Conservation (phyloP, 1,140 invertebrate species). For the honey bee (Apis mellifera) region DNA sequence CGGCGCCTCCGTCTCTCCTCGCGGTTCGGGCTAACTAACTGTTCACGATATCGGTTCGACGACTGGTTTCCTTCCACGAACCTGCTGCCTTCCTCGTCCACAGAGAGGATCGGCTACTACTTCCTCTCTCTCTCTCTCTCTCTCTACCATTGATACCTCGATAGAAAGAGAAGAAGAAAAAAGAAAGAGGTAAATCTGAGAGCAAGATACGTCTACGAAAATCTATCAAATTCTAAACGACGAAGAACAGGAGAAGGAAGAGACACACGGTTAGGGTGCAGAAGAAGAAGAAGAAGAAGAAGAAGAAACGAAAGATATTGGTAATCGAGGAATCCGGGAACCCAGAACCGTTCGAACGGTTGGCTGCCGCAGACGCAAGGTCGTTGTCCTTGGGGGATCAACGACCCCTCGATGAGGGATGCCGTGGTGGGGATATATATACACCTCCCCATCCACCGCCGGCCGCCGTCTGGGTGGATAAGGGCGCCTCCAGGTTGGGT, state of each 20-base stretch:
- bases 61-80: conserved; percentile 22
- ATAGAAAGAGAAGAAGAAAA: conserved; percentile 55
- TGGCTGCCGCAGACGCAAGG: conserved; percentile 78
- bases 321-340: conserved; percentile 79
- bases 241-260: background rate
- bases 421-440: conserved; percentile 70
- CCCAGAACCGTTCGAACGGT: conserved; percentile 78
- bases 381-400: conserved; percentile 82
- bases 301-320: conserved; percentile 68
- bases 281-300: conserved; percentile 31
- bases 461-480: conserved; percentile 63
- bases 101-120: background rate
- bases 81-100: background rate
- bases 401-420: conserved; percentile 81
- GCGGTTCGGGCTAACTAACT: conserved; percentile 1
- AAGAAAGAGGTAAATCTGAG: conserved; percentile 67
- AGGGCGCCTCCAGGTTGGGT: conserved; percentile 66
- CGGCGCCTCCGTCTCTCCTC: background rate
- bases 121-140: background rate
- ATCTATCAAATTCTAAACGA: too few relatives aligned
- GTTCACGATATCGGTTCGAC: conserved; percentile 16
- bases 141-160: conserved; percentile 47
- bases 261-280: background rate
- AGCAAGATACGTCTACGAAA: background rate
- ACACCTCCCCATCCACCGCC: conserved; percentile 66